Evolutionary conservation across 2,797 vertebrate species (phyloP), one percentile per base, ranked within the genome.

Genomic region (Tadarida brasiliensis): DNA sequence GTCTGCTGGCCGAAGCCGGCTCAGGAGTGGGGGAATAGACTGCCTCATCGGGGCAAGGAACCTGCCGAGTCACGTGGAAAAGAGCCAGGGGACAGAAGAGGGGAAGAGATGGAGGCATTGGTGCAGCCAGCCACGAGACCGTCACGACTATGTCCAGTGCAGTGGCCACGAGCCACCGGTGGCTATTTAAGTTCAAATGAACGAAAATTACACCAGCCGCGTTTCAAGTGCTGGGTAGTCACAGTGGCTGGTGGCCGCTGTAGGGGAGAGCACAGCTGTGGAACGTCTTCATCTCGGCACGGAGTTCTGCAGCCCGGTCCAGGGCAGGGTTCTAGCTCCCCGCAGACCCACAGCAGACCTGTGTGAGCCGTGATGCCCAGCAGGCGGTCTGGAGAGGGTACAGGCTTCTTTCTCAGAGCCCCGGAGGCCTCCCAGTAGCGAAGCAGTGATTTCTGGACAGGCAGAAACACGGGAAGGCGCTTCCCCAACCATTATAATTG

Each of bases 401-500:
- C 49, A 19, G 16, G n/a, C 22, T 61, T 54, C 24, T 51, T 54
- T 4, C 47, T 35, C 24, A 65, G 30, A 57, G 14, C 33, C 63
- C 83, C 0, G 0, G 20, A 28, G 76, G 73, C 81, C 67, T 33
- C 57, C 51, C n/a, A 1, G 11, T 35, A 87, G 90, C 94, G 61
- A 92, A 77, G 61, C 30, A 51, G 76, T 57, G 92, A 86, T 88
- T 90, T 92, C 61, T 6, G 51, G 77, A 87, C 73, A 51, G 0
- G 51, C 0, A 1, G 76, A 39, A 87, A 67, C 80, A 28, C 24
- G 7, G 57, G 71, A 81, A 90, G 71, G 76, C 33, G 76, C 77
- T 73, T 92, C 71, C 88, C 67, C 80, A 16, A 74, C 95, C 63
- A 1, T 67, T 89, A 16, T 86, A 78, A 95, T 81, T 74, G 90